Base-by-base conservation (phyloP, 2,797 vertebrate genomes). In the Calcarius lapponicus region DNA sequence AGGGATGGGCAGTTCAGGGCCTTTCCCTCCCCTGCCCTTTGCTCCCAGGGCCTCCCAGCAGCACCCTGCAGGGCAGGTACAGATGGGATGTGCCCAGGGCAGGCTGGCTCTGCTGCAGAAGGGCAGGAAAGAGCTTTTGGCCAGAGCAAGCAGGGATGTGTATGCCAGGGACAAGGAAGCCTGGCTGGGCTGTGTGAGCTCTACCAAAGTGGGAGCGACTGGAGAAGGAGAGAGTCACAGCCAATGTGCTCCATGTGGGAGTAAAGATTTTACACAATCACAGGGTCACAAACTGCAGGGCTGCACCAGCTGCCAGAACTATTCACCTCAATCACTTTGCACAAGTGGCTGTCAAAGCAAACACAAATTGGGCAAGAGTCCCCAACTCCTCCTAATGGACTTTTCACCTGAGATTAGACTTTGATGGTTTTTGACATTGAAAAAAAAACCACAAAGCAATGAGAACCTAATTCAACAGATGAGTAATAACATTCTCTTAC, bases 241-340 rank as follows among this genome's bases (percentile, higher is more conserved):
- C 20, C 34, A 42, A 3, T 7, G 51, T 62, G 32, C n/a, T 88
- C 56, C 1, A 7, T 57, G 42, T 26, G 32, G 24, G 7, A 62
- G 22, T 7, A 42, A 62, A 83, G n/a, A 11, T 20, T 57, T 42
- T 57, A 19, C 43, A 64, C 53, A 34, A 57, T n/a, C 51, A 1
- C 48, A 40, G 51, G 13, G 31, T n/a, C 54, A 40, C 45, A 71
- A 66, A 56, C 34, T 16, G 20, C 42, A 17, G 3, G 5, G 50
- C n/a, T 43, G 3, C 26, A 48, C 50, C 66, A 78, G 53, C 13
- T 29, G 1, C 19, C 36, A 4, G 6, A 17, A 17, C 48, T 45
- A 2, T 17, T 79, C 7, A 10, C 62, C 70, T 71, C 0, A 0
- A 5, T 50, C 50, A 20, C 38, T 53, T 60, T 54, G 60, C 22